Evolutionary conservation across 2,113 vertebrate genomes (phyloP).

Genomic region (Psettodes erumei): DNA sequence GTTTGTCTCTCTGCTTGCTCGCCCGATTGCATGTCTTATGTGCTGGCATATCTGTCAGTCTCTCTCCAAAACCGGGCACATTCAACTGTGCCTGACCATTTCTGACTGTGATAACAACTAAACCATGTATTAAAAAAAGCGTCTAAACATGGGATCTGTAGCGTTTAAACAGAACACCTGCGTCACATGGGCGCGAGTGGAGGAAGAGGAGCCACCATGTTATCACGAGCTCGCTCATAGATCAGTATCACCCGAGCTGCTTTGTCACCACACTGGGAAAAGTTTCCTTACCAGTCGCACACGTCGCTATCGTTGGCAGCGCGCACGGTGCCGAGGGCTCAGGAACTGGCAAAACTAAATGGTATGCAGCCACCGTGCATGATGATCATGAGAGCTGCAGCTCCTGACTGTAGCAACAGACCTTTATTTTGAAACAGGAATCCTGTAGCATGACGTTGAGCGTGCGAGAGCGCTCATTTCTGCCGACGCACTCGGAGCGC

Average conservation of each 20-base stretch:
- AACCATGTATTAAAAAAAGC: background rate
- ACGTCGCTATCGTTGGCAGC: too few species aligned
- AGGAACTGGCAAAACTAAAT: slow-evolving; percentile 5
- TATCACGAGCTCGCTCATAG: background rate
- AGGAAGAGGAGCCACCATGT: background rate
- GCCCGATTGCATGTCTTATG: slow-evolving; percentile 44
- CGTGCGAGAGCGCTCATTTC: too few species aligned
- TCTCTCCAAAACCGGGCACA: too few species aligned
- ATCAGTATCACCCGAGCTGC: background rate
- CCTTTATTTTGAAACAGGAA: background rate
- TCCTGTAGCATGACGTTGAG: slow-evolving; percentile 2
- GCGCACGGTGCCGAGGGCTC: background rate
- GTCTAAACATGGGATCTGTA: background rate
- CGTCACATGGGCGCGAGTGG: too few species aligned
- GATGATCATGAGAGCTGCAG: background rate
- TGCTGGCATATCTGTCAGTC: slow-evolving; percentile 38
- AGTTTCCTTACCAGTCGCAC: background rate
- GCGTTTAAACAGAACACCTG: too few species aligned
- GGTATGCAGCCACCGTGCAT: background rate
- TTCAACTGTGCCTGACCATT: too few species aligned
- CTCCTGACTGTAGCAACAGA: background rate
- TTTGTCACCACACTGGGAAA: background rate
- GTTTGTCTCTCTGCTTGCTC: slow-evolving; percentile 34
- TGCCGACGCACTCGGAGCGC: too few species aligned
- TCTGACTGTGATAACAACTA: background rate